Conservation (phyloP, 2,113 vertebrate species). For the Calyptomena viridis region DNA sequence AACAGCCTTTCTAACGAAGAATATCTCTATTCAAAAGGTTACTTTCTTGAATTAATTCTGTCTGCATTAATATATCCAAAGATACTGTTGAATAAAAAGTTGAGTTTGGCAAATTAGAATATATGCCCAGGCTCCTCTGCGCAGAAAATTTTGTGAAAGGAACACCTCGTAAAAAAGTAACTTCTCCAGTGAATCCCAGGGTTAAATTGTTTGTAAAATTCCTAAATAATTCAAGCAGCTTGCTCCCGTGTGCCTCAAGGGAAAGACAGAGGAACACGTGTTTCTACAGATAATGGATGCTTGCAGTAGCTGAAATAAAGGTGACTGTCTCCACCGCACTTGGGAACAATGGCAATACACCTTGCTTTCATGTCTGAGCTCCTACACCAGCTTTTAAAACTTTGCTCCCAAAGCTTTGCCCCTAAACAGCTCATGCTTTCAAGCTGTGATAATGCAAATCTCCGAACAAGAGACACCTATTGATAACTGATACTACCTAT, state of each 20-base stretch:
- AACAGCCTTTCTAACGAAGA: not conserved
- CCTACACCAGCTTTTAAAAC: not conserved
- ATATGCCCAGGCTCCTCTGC: not conserved
- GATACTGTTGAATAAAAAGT: not conserved
- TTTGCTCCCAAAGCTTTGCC: not conserved
- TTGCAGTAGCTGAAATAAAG: not conserved
- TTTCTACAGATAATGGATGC: not conserved
- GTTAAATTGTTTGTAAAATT: not conserved
- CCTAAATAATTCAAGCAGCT: not conserved
- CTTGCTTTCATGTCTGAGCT: not conserved
- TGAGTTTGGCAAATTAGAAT: not conserved
- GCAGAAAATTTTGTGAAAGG: not conserved
- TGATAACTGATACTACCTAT: not conserved
- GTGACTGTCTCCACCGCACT: not conserved
- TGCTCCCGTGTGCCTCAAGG: not conserved
- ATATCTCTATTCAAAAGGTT: not conserved
- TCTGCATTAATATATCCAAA: not conserved
- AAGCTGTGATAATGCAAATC: not conserved
- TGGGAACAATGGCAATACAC: not conserved
- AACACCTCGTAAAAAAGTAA: accelerated
- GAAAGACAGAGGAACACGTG: not conserved
- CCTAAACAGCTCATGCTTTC: not conserved
- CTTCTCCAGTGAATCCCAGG: not conserved
- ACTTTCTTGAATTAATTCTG: not conserved
- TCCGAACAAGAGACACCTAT: not conserved